Percentiles rank a stretch among this genome's conserved stretches.
These are phyloP conservation scores for Falco punctatus DNA, from an alignment of 2,113 vertebrate genomes.

Conservation along the genomic window DNA sequence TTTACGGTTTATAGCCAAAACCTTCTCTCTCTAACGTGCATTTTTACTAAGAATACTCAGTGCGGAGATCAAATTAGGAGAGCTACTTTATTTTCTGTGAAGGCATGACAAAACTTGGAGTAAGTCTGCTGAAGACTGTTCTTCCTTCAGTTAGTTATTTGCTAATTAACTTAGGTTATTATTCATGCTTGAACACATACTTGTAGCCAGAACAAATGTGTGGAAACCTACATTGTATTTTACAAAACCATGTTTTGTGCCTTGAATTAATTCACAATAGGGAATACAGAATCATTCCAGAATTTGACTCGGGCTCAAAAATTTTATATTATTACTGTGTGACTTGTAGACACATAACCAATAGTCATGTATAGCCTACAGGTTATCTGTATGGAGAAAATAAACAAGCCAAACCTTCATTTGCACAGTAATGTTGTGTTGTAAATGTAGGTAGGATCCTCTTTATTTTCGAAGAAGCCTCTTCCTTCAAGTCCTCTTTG, in stretches of 20 bases:
- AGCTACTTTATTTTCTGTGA: conserved; percentile 14
- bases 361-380: not conserved
- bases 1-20: not conserved
- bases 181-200: not conserved
- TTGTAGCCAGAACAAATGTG: not conserved
- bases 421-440: not conserved
- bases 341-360: not conserved
- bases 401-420: not conserved
- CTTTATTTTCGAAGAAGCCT: not conserved
- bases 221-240: not conserved
- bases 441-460: not conserved
- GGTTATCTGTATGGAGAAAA: not conserved
- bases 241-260: not conserved
- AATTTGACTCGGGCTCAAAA: not conserved
- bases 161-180: conserved; percentile 23
- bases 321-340: not conserved
- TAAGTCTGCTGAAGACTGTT: not conserved
- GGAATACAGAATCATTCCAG: not conserved
- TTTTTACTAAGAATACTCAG: not conserved
- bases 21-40: not conserved
- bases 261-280: not conserved
- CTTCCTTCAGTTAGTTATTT: not conserved
- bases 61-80: not conserved
- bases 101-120: not conserved
- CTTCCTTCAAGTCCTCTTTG: not conserved